These are phyloP conservation scores for Sebastiscus tertius DNA, from an alignment of 2,797 vertebrate genomes.

Conservation along the genomic window DNA sequence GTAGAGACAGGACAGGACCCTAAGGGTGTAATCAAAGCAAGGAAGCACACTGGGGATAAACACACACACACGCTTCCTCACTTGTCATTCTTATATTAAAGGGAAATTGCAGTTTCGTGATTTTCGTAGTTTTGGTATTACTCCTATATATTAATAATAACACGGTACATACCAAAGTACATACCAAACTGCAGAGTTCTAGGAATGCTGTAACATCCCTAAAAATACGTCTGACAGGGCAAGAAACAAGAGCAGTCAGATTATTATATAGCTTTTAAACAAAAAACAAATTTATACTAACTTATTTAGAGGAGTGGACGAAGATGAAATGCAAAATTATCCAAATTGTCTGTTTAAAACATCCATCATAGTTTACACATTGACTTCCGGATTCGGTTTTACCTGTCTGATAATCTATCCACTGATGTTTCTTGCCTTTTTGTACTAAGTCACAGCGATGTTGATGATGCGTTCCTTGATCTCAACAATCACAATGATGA, in stretches of 20 bases:
- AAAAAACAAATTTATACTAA: neutral
- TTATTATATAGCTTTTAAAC: neutral
- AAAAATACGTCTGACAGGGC: neutral
- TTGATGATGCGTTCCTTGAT: neutral
- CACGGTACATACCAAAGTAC: conserved; percentile 1
- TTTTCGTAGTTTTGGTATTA: conserved; percentile 8
- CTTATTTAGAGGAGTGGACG: neutral
- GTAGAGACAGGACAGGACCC: conserved; percentile 68
- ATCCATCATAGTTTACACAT: neutral
- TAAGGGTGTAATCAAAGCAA: conserved; percentile 78
- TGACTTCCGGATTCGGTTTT: neutral
- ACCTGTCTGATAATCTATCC: neutral
- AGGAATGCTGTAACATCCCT: neutral
- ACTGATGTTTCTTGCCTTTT: neutral
- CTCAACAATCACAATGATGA: neutral
- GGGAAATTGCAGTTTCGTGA: conserved; percentile 49
- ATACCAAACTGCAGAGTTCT: conserved; percentile 14
- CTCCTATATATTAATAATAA: conserved; percentile 16
- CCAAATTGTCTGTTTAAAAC: conserved; percentile 1
- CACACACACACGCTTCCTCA: conserved; percentile 43
- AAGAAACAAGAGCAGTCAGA: neutral
- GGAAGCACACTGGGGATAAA: conserved; percentile 73
- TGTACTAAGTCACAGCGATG: neutral
- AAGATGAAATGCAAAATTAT: neutral
- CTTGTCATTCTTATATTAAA: conserved; percentile 45